Base-by-base conservation (phyloP, 2,797 vertebrate species). In the Sebastes itinus region DNA sequence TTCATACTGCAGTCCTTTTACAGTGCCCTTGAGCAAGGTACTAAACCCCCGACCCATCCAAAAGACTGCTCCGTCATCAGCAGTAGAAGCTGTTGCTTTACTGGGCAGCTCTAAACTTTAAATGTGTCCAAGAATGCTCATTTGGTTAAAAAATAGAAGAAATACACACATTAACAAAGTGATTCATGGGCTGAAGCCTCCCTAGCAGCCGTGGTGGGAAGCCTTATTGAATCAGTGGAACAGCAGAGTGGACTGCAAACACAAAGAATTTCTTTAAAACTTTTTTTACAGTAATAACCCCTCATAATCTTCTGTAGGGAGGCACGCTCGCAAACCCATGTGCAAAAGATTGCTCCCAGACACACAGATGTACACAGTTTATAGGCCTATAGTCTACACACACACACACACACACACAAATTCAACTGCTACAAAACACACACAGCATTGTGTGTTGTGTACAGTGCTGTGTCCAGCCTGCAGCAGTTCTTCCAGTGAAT, bases 401-500 rank as follows among this genome's bases (percentile, higher is more conserved):
- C 12, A 72, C 75, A 77, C 75, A 77, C 25, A 23, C 59, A 63
- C 64, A 70, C 33, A n/a, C 72, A 28, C n/a, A 60, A 9, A 72
- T 11, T 70, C 78, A 22, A 42, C 33, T 5, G 62, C 56, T 33
- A 11, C 54, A 10, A 65, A 71, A 68, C 60, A 79, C 59, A 75
- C 63, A 60, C 13, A 7, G 56, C 20, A 25, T 55, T 80, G 63
- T 76, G 72, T 42, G 61, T 59, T 75, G 63, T 66, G 74, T 86
- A 71, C 65, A 75, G 61, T 69, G 75, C 54, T 65, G 78, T 82
- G 74, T 81, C 14, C 6, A 82, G 83, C 92, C 89, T 86, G 77
- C 86, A 93, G 94, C 93, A 85, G 82, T 91, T 91, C 87, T 91
- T 87, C 88, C 87, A 87, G 68, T 94, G 93, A 95, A 95, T 95